Conservation (phyloP, 92 coral and sea anemone genomes). For the Pocillopora grandis region DNA sequence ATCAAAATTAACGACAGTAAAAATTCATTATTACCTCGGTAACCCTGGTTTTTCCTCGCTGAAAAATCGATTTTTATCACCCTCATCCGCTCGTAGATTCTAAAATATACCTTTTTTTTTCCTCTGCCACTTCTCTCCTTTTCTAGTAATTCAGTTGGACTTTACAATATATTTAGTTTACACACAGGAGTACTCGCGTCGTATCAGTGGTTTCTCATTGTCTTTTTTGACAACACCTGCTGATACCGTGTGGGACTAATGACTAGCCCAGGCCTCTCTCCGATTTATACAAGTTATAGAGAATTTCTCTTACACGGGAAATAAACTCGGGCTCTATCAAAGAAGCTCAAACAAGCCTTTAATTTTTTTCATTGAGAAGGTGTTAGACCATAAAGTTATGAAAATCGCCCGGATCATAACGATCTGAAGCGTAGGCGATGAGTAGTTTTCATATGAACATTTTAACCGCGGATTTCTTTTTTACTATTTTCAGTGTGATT, state of each 20-base stretch:
- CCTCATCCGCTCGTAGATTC: not conserved
- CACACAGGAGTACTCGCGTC: too few species aligned
- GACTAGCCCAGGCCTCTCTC: not conserved
- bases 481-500: too few species aligned
- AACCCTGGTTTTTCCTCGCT: not conserved
- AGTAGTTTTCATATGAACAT: too few species aligned
- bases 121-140: not conserved
- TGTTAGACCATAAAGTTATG: too few species aligned
- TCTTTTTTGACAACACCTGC: slow-evolving; percentile 13
- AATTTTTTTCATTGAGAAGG: too few species aligned
- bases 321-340: too few species aligned
- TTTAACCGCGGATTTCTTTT: too few species aligned
- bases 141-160: not conserved
- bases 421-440: too few species aligned
- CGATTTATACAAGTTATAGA: not conserved
- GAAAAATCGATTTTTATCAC: not conserved
- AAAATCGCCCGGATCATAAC: too few species aligned
- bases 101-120: not conserved
- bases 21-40: slow-evolving; percentile 15
- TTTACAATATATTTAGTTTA: not conserved
- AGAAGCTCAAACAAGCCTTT: too few species aligned
- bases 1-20: not conserved
- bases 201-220: too few species aligned
- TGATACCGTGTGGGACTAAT: slow-evolving; percentile 8
- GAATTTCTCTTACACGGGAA: too few species aligned